Evolutionary conservation across 1,140 invertebrate genomes (phyloP).

Genomic region (Eupristina koningsbergeri): DNA sequence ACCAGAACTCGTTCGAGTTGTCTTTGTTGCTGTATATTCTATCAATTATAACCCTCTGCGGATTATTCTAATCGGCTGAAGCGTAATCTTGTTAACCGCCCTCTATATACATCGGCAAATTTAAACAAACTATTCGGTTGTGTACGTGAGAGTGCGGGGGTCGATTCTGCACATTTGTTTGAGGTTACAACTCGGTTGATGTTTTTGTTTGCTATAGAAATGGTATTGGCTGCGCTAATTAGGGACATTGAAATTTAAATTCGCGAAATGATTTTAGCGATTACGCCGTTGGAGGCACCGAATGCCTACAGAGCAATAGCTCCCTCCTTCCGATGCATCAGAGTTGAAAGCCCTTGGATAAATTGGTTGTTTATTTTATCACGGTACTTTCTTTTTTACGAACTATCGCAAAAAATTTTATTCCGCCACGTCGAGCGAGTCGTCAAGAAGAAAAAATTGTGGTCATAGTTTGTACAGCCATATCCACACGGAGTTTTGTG

Average conservation of each 20-base stretch:
- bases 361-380: not conserved
- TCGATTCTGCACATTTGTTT: not conserved
- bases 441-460: no score
- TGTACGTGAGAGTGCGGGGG: no score
- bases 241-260: not conserved
- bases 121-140: not conserved
- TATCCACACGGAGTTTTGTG: no score
- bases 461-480: no score
- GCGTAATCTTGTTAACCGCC: not conserved
- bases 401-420: not conserved
- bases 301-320: no score
- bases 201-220: not conserved
- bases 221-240: not conserved
- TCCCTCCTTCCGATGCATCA: no score
- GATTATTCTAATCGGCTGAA: slow-evolving; percentile 17
- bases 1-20: no score
- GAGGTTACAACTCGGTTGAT: not conserved
- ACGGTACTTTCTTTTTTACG: not conserved
- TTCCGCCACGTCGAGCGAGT: no score
- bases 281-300: no score
- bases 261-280: no score
- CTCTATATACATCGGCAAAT: not conserved
- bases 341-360: not conserved
- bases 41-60: slow-evolving; percentile 4
- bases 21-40: not conserved